Base-by-base conservation (phyloP, 2,113 vertebrate genomes). In the Xiphorhynchus elegans region DNA sequence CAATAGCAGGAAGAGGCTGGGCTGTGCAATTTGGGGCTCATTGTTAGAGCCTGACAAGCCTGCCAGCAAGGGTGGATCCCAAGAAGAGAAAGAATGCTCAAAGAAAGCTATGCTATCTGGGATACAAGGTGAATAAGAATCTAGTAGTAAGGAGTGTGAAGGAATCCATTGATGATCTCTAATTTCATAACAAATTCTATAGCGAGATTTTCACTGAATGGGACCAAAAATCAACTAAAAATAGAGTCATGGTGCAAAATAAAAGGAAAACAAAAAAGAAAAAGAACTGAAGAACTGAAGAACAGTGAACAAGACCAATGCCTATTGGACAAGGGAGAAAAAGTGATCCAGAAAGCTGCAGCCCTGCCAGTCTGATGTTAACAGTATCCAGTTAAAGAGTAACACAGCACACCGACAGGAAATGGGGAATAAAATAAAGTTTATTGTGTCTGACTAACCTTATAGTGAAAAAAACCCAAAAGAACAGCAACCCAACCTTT, bases 11-110 rank as follows among this genome's bases (percentile, higher is more conserved):
- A 92, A 95, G 94, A 81, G 76, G 72, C 60, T 93, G 68, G 72
- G 73, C 64, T 68, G 68, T 81, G 55, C 69, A 95, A 93, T 95
- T 68, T 95, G 76, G 55, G 80, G 29, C 72, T 90, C 64, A 44
- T 26, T 91, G 56, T 78, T 78, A 52, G 58, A 79, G 78, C 69
- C 47, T 93, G 72, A 66, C 75, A 80, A 93, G 76, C 92, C 93
- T 96, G 72, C 35, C 73, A 92, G 86, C 59, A 78, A 92, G 89
- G 90, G 89, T 93, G 94, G 86, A 87, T 93, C 79, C 89, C 67
- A 50, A 81, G 49, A n/a, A 91, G 18, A 81, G 79, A 83, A 95
- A 49, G 79, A 94, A 90, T 84, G 83, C 89, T 74, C 88, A 42
- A 44, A 92, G 86, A 95, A 95, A 93, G 31, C 60, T 40, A 10